Base-by-base conservation (phyloP, 2,797 vertebrate genomes). In the Myotis vivesi region DNA sequence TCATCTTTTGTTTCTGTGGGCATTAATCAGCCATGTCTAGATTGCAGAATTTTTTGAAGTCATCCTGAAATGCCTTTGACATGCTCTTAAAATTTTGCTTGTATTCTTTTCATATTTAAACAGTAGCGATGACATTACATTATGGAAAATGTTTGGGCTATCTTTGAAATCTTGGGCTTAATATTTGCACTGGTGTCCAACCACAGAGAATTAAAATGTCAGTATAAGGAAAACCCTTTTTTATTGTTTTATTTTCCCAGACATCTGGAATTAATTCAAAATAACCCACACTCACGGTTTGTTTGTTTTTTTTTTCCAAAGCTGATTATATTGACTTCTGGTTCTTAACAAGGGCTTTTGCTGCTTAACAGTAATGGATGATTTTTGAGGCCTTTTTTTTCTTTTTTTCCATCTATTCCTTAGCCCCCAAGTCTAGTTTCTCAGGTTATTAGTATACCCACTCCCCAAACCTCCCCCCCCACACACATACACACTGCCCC, bases 1-100 rank as follows among this genome's bases (percentile, higher is more conserved):
- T 96, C 92, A 92, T 97, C 68, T 97, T 96, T 97, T 92, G 94
- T 98, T 97, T 97, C 95, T 89, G 53, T 86, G 97, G 98, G 97
- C 97, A 98, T 98, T 98, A 97, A 95, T 95, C 41, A 93, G 59
- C 92, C 72, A 25, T 91, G 92, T 87, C 92, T 95, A 57, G 72
- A 88, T 96, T 87, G 57, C 25, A 95, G 87, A 88, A 88, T 81
- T 89, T 94, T 87, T 86, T 71, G 28, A 95, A 72, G 71, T 89
- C 44, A 81, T 89, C 30, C 11, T 92, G 87, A 97, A 95, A 95
- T 95, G 79, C 90, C 87, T 91, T 92, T 92, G 49, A 89, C 51
- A 6, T 46, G 55, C 80, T 92, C 87, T 93, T 55, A 73, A 96
- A 91, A 69, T 92, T 80, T 93, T 90, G 38, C 79, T 92, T 44